Evolutionary conservation across 1,140 invertebrate genomes (phyloP).

Genomic region (Pseudomyrmex flavicornis): DNA sequence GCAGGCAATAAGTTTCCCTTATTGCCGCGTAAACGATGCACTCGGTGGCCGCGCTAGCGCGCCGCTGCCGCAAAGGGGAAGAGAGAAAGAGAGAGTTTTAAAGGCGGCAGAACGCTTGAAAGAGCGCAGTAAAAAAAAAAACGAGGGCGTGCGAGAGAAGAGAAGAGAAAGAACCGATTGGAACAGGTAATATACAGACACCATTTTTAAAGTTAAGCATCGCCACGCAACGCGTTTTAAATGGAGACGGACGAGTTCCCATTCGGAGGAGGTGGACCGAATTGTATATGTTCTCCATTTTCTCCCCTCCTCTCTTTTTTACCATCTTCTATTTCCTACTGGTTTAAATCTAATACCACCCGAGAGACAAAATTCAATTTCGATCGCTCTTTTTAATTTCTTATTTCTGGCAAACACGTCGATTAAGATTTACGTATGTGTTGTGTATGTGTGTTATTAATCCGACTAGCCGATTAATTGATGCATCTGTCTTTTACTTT

Average conservation of each 20-base stretch:
- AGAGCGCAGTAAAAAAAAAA: conserved; percentile 13
- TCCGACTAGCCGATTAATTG: neutral
- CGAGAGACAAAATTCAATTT: conserved; percentile 37
- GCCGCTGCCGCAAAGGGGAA: conserved; percentile 51
- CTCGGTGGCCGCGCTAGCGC: conserved; percentile 62
- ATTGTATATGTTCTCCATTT: conserved; percentile 20
- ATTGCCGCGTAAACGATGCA: conserved; percentile 78
- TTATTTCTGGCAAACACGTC: neutral
- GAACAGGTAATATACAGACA: conserved; percentile 73
- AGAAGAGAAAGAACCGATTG: conserved; percentile 44
- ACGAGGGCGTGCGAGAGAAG: neutral
- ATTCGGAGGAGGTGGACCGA: conserved; percentile 63
- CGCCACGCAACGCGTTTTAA: conserved; percentile 76
- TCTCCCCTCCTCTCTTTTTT: neutral
- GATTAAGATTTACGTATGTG: neutral
- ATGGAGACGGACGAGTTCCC: conserved; percentile 76
- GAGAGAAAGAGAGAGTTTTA: conserved; percentile 54
- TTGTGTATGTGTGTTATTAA: conserved; percentile 26
- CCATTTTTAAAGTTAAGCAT: conserved; percentile 80
- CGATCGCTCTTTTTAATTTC: neutral
- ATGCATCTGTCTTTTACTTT: neutral
- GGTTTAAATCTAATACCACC: conserved; percentile 29
- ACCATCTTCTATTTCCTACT: conserved; percentile 9
- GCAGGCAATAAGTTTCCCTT: conserved; percentile 76
- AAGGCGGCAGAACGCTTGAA: conserved; percentile 43